phyloP scores from a whole-genome alignment of 2,888 invertebrate genomes.

The Melanophora roralis region DNA sequence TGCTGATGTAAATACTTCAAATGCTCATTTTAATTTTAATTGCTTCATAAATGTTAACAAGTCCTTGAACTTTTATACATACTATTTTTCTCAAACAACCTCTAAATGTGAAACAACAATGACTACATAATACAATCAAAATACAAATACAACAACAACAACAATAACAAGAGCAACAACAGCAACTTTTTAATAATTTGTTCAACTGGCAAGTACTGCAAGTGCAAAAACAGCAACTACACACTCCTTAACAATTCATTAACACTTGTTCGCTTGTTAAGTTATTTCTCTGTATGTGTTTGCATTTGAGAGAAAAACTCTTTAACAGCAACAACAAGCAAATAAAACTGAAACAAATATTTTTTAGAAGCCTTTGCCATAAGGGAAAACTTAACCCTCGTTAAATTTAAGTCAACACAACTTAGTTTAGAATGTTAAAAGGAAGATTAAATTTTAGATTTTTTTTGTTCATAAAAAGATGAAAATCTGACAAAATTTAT shows the following conservation, averaged over 20 bases:
- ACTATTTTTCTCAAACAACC: constrained; percentile 28
- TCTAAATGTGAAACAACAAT: constrained; percentile 48
- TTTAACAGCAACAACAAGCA: not conserved
- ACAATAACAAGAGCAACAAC: constrained; percentile 8
- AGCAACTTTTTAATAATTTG: not conserved
- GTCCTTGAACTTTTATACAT: constrained; percentile 71
- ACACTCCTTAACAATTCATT: constrained; percentile 56
- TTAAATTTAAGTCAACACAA: too few species aligned
- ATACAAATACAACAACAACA: constrained; percentile 6
- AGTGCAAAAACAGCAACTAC: constrained; percentile 19
- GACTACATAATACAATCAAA: constrained; percentile 42
- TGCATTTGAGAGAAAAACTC: not conserved
- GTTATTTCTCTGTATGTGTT: constrained; percentile 13
- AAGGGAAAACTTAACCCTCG: too few species aligned
- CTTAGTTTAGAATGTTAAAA: too few species aligned
- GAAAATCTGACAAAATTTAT: too few species aligned
- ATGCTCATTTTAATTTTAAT: constrained; percentile 75
- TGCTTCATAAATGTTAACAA: constrained; percentile 75
- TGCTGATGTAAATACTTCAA: constrained; percentile 62
- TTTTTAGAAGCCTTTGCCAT: too few species aligned
- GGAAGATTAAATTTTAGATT: too few species aligned
- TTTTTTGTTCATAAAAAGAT: too few species aligned
- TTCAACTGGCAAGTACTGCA: constrained; percentile 19
- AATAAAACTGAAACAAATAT: constrained; percentile 20
- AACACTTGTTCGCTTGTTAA: constrained; percentile 39